These are phyloP conservation scores for Pomatostomus ruficeps DNA, from an alignment of 2,113 vertebrate species.

Conservation along the genomic window DNA sequence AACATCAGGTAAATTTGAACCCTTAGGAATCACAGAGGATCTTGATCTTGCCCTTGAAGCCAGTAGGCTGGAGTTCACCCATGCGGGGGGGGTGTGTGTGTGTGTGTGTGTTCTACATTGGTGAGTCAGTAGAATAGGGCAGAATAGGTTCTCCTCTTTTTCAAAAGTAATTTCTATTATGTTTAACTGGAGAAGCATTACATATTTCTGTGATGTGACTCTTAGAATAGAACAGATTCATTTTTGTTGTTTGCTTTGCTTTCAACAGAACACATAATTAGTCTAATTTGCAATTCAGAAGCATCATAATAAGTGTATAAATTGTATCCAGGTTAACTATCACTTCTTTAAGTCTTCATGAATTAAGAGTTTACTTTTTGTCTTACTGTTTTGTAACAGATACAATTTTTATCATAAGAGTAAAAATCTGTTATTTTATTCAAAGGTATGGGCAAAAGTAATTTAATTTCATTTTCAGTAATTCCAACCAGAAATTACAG, in stretches of 20 bases:
- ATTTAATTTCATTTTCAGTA: background rate
- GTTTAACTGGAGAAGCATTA: background rate
- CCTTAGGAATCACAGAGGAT: background rate
- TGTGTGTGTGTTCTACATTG: background rate
- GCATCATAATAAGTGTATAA: background rate
- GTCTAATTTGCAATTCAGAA: background rate
- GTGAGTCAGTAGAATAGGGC: background rate
- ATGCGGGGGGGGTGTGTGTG: too few relatives aligned
- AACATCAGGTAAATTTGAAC: background rate
- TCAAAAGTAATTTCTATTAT: background rate
- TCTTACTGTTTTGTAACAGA: background rate
- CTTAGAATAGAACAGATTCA: background rate
- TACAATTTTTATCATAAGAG: background rate
- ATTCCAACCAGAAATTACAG: background rate
- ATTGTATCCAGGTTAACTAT: background rate
- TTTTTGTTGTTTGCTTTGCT: background rate
- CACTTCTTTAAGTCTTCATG: background rate
- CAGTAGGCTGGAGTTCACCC: background rate
- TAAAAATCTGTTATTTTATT: background rate
- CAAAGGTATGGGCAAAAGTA: background rate
- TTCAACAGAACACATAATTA: background rate
- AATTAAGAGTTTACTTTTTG: background rate
- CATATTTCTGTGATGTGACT: background rate
- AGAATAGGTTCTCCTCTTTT: background rate
- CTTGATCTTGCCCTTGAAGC: background rate